Percentiles rank a stretch among this genome's conserved stretches.
These are phyloP conservation scores for Anoplolepis gracilipes DNA, from an alignment of 1,140 invertebrate species.

Conservation along the genomic window DNA sequence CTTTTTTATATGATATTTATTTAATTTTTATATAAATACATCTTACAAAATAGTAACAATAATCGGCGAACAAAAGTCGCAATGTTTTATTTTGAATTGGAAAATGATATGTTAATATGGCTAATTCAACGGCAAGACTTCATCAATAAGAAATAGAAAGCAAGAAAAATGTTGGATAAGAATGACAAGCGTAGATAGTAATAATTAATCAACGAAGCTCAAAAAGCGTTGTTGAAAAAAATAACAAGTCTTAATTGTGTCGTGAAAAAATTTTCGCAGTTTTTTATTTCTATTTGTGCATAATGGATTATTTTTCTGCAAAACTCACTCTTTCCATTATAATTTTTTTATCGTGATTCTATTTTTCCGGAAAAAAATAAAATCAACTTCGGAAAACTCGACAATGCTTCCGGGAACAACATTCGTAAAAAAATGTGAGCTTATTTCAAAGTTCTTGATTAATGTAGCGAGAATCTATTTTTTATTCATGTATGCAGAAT, in stretches of 20 bases:
- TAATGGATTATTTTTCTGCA: constrained; percentile 11
- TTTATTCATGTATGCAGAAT: neutral
- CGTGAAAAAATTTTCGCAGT: neutral
- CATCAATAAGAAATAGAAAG: constrained; percentile 63
- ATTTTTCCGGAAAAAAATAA: neutral
- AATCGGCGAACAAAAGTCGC: neutral
- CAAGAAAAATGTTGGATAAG: constrained; percentile 61
- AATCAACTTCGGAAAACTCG: neutral
- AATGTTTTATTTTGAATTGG: constrained; percentile 53
- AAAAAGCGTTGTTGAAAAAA: constrained; percentile 21
- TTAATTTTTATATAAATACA: neutral
- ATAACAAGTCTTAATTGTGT: neutral
- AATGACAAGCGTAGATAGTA: constrained; percentile 38
- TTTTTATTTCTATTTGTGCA: constrained; percentile 33
- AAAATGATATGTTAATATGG: constrained; percentile 62
- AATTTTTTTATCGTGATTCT: neutral
- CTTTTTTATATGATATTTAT: neutral
- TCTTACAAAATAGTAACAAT: neutral
- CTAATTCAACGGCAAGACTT: constrained; percentile 42
- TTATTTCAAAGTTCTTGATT: constrained; percentile 6
- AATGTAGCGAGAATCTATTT: neutral
- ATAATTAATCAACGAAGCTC: constrained; percentile 10
- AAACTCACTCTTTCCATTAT: constrained; percentile 31
- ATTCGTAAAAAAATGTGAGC: neutral
- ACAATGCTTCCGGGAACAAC: neutral